Conservation (phyloP, 2,888 invertebrate genomes). For the Tetropium fuscum region DNA sequence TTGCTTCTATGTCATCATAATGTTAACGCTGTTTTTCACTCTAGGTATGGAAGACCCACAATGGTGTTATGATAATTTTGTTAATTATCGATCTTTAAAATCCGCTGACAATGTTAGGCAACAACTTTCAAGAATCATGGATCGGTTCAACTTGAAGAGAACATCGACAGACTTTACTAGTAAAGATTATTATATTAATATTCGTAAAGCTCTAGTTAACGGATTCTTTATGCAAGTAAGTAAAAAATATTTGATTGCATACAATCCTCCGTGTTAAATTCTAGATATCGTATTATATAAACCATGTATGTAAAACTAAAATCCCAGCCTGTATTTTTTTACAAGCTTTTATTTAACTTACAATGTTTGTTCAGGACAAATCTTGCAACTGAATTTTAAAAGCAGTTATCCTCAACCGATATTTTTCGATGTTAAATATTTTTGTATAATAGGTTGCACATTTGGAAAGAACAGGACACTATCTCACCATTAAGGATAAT, state of each 20-base stretch:
- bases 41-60: constrained; percentile 97
- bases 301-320: too few species aligned
- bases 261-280: too few species aligned
- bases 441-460: constrained; percentile 84
- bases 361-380: not conserved
- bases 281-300: too few species aligned
- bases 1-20: too few species aligned
- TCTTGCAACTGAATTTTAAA: not conserved
- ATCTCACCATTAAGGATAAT: constrained; percentile 98
- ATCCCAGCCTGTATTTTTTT: too few species aligned
- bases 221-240: constrained; percentile 99
- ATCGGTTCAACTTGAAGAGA: constrained; percentile 91
- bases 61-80: constrained; percentile 99
- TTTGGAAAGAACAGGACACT: constrained; percentile 97
- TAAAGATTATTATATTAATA: constrained; percentile 98
- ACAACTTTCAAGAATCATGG: constrained; percentile 98
- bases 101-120: constrained; percentile 98
- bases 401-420: not conserved
- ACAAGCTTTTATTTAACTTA: not conserved
- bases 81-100: constrained; percentile 98
- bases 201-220: constrained; percentile 96
- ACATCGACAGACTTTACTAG: constrained; percentile 99
- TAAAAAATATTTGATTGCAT: too few species aligned
- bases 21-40: not conserved
- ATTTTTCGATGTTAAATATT: not conserved